Base-by-base conservation (phyloP, 2,113 vertebrate genomes). In the Paradoxurus hermaphroditus region DNA sequence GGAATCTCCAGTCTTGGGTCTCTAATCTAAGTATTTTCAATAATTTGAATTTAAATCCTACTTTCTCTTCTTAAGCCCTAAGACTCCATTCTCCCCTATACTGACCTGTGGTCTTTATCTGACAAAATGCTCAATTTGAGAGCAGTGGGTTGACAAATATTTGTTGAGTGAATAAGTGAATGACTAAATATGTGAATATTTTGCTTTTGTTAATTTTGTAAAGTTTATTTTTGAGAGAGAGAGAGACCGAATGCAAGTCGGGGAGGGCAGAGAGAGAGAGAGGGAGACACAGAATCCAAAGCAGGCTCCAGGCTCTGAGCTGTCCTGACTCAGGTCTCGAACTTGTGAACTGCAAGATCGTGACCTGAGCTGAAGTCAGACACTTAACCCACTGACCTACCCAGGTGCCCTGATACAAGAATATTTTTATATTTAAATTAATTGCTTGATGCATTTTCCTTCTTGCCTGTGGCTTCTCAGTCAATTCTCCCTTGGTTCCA, bases 161-260 rank as follows among this genome's bases (percentile, higher is more conserved):
- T 84, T 95, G 68, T 83, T 88, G 56, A 81, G 14, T 85, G 62
- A 90, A 73, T 78, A 84, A 89, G 18, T 67, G 82, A 94, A 89
- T 63, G 27, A 77, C 77, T 68, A 75, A 95, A 79, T 41, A 44
- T 39, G 29, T 44, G 39, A 44, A 15, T 44, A 73, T 73, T 73
- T 44, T 39, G 21, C 23, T 23, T 53, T 59, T 59, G 21, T 59
- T 0, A 59, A 59, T 23, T 59, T 59, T 59, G 7, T 59, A 59
- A 59, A 23, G 56, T 59, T 29, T 44, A 44, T 73, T 44, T 73
- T 73, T 15, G 56, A 59, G 56, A 23, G 7, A 59, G 56, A 73
- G 39, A 44, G 73, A 31, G 41, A 46, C 13, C 1, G 49, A 44
- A 18, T 6, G 8, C 56, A 59, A 59, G 7, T 59, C 19, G 8